These are phyloP conservation scores for Phortica okadai DNA, from an alignment of 2,888 invertebrate genomes.

Conservation along the genomic window DNA sequence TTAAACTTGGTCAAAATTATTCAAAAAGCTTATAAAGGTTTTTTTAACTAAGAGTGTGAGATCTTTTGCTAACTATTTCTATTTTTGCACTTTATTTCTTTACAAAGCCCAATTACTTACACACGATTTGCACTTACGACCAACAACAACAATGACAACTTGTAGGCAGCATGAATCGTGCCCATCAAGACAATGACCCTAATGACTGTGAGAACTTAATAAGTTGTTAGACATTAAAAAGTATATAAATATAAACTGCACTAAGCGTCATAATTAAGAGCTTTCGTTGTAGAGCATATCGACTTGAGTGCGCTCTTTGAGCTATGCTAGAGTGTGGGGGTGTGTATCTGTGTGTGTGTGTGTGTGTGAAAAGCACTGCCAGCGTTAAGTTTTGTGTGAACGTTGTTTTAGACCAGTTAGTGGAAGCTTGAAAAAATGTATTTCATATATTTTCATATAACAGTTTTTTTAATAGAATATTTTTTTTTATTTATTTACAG, in stretches of 20 bases:
- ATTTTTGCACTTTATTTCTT: too few species aligned
- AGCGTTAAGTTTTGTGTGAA: background rate
- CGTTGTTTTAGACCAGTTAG: slow-evolving; percentile 4
- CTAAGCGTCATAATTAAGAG: too few species aligned
- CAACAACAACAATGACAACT: too few species aligned
- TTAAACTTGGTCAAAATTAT: too few species aligned
- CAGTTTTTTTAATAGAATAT: slow-evolving; percentile 17
- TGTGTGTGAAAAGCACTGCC: slow-evolving; percentile 3
- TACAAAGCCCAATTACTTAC: too few species aligned
- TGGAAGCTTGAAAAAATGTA: background rate
- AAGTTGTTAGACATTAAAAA: slow-evolving; percentile 36
- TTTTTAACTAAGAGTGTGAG: too few species aligned
- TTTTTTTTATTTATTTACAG: slow-evolving; percentile 38
- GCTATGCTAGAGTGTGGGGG: background rate
- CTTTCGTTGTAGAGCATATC: background rate
- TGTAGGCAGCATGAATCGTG: slow-evolving; percentile 48
- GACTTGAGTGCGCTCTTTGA: background rate
- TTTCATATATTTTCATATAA: background rate
- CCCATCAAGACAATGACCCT: slow-evolving; percentile 61
- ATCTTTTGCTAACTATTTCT: too few species aligned
- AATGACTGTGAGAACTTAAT: slow-evolving; percentile 65
- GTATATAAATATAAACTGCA: too few species aligned
- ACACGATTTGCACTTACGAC: too few species aligned
- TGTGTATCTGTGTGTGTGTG: background rate
- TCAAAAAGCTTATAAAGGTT: too few species aligned